Evolutionary conservation across 2,113 vertebrate species (phyloP).

Genomic region (Etia nguti): DNA sequence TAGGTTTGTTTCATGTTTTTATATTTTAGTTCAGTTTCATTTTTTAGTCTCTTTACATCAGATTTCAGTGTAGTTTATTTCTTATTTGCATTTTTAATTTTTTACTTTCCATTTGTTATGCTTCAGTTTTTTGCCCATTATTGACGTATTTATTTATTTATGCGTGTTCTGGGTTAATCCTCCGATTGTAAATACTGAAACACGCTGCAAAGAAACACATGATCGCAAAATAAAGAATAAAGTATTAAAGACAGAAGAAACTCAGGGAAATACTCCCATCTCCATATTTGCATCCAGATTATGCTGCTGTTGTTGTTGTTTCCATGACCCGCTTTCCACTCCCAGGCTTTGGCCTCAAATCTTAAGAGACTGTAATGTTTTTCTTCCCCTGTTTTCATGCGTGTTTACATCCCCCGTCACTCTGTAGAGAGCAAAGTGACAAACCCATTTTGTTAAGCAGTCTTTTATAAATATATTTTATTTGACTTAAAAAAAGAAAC

Average conservation of each 20-base stretch:
- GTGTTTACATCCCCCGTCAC: background rate
- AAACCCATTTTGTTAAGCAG: background rate
- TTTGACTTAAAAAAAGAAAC: background rate
- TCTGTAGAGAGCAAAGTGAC: background rate
- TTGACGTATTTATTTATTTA: background rate
- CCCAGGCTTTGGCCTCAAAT: background rate
- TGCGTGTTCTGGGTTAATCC: background rate
- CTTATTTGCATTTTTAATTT: background rate
- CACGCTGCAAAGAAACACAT: background rate
- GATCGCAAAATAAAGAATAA: background rate
- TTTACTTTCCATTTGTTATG: background rate
- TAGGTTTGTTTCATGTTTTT: background rate
- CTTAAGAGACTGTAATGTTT: background rate
- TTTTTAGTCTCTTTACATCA: accelerated
- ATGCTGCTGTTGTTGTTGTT: background rate
- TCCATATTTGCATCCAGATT: background rate
- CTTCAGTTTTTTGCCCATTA: background rate
- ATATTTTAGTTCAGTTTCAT: background rate
- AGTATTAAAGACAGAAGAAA: background rate
- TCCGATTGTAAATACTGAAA: background rate
- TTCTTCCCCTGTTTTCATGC: background rate
- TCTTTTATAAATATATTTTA: background rate
- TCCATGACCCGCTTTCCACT: background rate
- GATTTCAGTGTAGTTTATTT: background rate
- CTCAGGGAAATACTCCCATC: background rate